Percentiles rank a stretch among this genome's conserved stretches.
Conservation (phyloP, 1,140 invertebrate genomes). For the Bombus affinis region DNA sequence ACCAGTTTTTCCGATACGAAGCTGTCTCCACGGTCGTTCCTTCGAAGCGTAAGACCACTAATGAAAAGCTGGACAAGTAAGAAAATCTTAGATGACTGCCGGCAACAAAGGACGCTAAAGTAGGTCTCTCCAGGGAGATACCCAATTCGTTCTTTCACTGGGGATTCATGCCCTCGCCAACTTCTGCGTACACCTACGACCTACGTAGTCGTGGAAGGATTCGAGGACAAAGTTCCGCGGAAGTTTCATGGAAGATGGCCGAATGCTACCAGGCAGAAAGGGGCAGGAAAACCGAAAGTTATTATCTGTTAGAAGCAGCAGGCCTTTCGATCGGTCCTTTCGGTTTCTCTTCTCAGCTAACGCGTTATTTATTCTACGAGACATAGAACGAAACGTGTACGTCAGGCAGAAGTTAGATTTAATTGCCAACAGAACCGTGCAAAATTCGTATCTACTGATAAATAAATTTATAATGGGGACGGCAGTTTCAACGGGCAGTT, state of each 20-base stretch:
- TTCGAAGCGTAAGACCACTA: constrained; percentile 23
- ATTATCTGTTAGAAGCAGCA: constrained; percentile 72
- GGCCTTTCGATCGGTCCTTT: constrained; percentile 46
- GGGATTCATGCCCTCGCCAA: constrained; percentile 36
- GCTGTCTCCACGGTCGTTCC: background rate
- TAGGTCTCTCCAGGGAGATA: constrained; percentile 51
- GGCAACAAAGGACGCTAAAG: constrained; percentile 52
- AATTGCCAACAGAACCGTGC: background rate
- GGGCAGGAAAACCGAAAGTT: constrained; percentile 64
- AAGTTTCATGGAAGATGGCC: constrained; percentile 56
- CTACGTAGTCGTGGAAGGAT: constrained; percentile 39
- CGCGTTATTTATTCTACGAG: constrained; percentile 39
- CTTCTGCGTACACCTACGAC: constrained; percentile 39
- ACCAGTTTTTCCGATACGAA: background rate
- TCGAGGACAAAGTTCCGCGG: constrained; percentile 54
- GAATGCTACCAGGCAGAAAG: constrained; percentile 25
- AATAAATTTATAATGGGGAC: constrained; percentile 68
- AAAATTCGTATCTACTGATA: constrained; percentile 20
- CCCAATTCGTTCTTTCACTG: constrained; percentile 48
- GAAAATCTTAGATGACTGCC: constrained; percentile 44
- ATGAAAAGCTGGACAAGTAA: constrained; percentile 31
- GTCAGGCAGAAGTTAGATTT: constrained; percentile 8
- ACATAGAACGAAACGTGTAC: background rate
- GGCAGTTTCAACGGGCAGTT: constrained; percentile 54
- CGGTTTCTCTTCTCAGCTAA: constrained; percentile 5